Evolutionary conservation across 1,140 invertebrate species (phyloP), one percentile per base, ranked within the genome.

Genomic region (Ceratoteleas bidentatus): DNA sequence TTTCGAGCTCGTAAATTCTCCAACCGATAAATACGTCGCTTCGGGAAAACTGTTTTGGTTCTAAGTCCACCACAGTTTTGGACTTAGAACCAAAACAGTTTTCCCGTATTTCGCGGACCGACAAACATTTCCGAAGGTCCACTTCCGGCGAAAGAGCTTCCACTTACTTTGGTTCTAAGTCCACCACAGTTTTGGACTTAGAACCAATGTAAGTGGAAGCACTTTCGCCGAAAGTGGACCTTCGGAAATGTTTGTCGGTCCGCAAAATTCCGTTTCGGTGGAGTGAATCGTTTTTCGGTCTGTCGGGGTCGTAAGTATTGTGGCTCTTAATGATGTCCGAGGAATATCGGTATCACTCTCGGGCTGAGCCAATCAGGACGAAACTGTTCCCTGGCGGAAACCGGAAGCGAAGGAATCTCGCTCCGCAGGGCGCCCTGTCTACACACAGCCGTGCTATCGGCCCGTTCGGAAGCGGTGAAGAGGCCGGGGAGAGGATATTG

Each of bases 381-480:
- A 80, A 86, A 87, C 81, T 78, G 83, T 86, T 90, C 82, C 81
- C 80, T 75, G 72, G 84, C 89, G 90, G 89, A 90, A 91, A 88
- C 90, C 89, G 90, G 90, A 91, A 90, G 89, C 73, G 84, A 87
- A 91, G 89, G 89, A 90, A 89, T 90, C 89, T 89, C 85, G 74
- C 85, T 86, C 75, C 73, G 68, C 74, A 84, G 77, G 69, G 68
- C 56, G 54, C 75, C 69, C 70, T 74, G 81, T 56, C 79, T 82
- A n/a, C 77, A 75, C 74, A 58, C 74, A 76, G 69, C 74, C 62
- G 60, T 73, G 73, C 70, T 73, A 72, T 81, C 56, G 69, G 69
- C 43, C 45, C 14, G 58, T 74, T 81, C 70, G 70, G 77, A 66
- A 81, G 62, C 33, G 62, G 68, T 47, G 82, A 65, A 79, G 79